These are phyloP conservation scores for Bucco capensis DNA, from an alignment of 2,113 vertebrate genomes.

Conservation along the genomic window DNA sequence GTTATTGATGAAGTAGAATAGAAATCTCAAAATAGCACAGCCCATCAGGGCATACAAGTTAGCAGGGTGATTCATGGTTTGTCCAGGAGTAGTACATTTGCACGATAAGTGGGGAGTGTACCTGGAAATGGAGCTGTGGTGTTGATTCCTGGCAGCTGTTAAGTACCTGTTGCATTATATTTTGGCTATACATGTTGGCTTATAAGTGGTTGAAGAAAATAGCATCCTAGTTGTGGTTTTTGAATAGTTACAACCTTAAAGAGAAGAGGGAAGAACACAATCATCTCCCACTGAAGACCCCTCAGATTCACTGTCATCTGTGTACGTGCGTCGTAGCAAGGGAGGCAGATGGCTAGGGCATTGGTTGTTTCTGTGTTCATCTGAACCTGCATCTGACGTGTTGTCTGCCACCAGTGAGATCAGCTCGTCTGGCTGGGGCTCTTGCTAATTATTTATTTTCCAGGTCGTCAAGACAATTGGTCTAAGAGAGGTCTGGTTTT, in stretches of 20 bases:
- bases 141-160: not conserved
- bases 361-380: not conserved
- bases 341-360: not conserved
- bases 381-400: not conserved
- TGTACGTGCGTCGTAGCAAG: not conserved
- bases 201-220: not conserved
- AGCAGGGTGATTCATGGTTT: not conserved
- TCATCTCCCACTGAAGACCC: not conserved
- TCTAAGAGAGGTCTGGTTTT: conserved; percentile 97
- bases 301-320: accelerated
- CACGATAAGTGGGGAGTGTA: not conserved
- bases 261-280: not conserved
- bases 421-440: accelerated
- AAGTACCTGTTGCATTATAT: not conserved
- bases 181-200: not conserved
- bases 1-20: not conserved
- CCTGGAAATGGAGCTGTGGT: not conserved
- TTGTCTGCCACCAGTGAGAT: not conserved
- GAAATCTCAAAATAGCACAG: not conserved
- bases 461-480: conserved; percentile 99
- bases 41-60: not conserved
- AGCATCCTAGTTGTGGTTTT: not conserved
- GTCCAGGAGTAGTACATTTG: not conserved
- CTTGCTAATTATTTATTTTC: not conserved
- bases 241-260: not conserved